Evolutionary conservation across 2,888 invertebrate species (phyloP), one percentile per base, ranked within the genome.

Genomic region (Drosophila neonasuta): DNA sequence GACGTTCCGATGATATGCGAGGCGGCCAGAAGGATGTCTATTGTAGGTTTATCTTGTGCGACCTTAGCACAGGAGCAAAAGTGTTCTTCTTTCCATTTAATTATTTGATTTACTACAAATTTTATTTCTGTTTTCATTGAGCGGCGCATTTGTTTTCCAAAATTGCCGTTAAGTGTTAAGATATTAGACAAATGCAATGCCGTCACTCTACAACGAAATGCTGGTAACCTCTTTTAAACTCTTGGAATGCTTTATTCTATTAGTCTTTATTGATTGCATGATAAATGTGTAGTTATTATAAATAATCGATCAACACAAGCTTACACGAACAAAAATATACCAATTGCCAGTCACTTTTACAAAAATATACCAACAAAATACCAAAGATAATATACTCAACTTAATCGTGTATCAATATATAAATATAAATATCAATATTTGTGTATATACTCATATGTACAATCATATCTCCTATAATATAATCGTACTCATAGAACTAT

Each of bases 21-120:
- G 95, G 97, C 91, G 97, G 97, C 93, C 93, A 93, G 92, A 94
- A 94, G 93, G 93, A 94, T 92, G 91, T 92, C 91, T 95, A 95
- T 89, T 95, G 95, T 95, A 95, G 94, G 95, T 95, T 56, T 15
- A 32, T 11, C 2, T 20, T 44, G 54, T 61, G 58, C 29, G 17
- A 42, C n/a, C 36, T n/a, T 30, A 6, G 32, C 63, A 17, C 57
- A 51, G 56, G 29, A 49, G 51, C 49, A 15, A 57, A 39, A 36
- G 34, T 52, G 13, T 56, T 49, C 11, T 45, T 13, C 44, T 30
- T n/a, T 30, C 39, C 46, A 39, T 41, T 32, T 13, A 10, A n/a
- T 42, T 8, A 36, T 36, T 46, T 75, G 6, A 51, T 71, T 71
- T 59, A 15, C 49, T 32, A 52, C 74, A 74, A 56, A 74, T 76